A percentile compares a stretch with the other conserved stretches of the same genome.
Conservation (phyloP, 1,140 invertebrate genomes). For the Bombus consobrinus region DNA sequence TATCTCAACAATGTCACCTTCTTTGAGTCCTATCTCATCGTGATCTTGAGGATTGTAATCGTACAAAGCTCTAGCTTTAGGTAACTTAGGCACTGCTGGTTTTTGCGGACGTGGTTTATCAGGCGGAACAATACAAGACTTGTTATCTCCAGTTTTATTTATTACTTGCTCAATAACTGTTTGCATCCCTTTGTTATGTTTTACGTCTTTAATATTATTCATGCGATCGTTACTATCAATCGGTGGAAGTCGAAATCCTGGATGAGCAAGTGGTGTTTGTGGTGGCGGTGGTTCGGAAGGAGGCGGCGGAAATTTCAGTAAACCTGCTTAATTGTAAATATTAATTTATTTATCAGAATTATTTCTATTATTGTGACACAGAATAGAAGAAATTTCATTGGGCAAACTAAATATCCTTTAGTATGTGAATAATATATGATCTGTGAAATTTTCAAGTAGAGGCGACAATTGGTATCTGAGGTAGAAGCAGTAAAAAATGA, state of each 20-base stretch:
- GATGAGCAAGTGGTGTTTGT: constrained; percentile 78
- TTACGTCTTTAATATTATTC: constrained; percentile 5
- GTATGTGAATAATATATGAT: too few species aligned
- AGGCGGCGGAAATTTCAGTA: constrained; percentile 82
- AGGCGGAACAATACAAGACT: constrained; percentile 10
- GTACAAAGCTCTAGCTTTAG: constrained; percentile 86
- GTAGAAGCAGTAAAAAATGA: too few species aligned
- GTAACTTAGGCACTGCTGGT: constrained; percentile 78
- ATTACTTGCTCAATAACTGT: constrained; percentile 20
- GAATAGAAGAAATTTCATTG: too few species aligned
- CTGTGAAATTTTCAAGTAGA: too few species aligned
- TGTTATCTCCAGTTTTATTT: neutral
- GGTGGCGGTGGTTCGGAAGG: constrained; percentile 83
- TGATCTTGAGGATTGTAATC: constrained; percentile 88
- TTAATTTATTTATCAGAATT: neutral
- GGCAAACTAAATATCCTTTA: too few species aligned
- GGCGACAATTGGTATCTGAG: too few species aligned
- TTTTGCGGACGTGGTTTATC: constrained; percentile 65
- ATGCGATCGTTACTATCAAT: constrained; percentile 35
- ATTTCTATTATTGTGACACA: too few species aligned
- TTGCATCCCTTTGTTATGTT: constrained; percentile 51
- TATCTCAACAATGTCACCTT: constrained; percentile 87
- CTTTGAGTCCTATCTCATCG: constrained; percentile 87
- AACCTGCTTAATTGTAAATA: constrained; percentile 45
- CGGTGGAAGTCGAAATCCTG: constrained; percentile 70